Evolutionary conservation across 2,797 vertebrate genomes (phyloP), one percentile per base, ranked within the genome.

Genomic region (Steatocranus sp.): DNA sequence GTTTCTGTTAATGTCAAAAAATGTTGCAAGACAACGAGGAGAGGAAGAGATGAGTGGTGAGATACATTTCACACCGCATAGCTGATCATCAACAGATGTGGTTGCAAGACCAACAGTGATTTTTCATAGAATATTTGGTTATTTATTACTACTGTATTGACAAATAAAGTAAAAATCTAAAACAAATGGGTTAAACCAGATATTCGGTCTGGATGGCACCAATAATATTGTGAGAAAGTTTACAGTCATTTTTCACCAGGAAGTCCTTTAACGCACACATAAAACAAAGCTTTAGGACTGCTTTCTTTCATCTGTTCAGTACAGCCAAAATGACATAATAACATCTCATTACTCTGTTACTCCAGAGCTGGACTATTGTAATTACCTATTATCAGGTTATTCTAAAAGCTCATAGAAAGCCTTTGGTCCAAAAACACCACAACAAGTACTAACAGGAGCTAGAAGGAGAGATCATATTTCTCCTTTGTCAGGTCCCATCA

Each of bases 191-290:
- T 70, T 27, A 11, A 70, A 46, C 66, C 23, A 46, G 66, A 41
- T 46, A 46, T 6, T 46, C 0, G 0, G 15, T 46, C 41, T 46
- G 41, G 23, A 27, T 70, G 1, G 41, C 23, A 27, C 6, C 23
- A 70, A 43, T 70, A 70, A 43, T 7, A 70, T 10, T 27, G 38
- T 46, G 23, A 70, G 15, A 27, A 70, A 46, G 14, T 70, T 11
- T 27, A 23, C 38, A 70, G 41, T 70, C 3, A 0, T 70, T 73
- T 46, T 73, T 73, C 10, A 70, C 23, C 23, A 18, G 23, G 6
- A 30, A 4, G 41, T 48, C 17, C 25, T 73, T 48, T 48, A 48
- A 30, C 1, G 0, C 41, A 30, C 6, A n/a, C 2, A 73, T 48
- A 73, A 70, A 46, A 46, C 23, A 70, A 73, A 73, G 15, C 17